Base-by-base conservation (phyloP, 2,888 invertebrate species). In the Atethmia centrago region DNA sequence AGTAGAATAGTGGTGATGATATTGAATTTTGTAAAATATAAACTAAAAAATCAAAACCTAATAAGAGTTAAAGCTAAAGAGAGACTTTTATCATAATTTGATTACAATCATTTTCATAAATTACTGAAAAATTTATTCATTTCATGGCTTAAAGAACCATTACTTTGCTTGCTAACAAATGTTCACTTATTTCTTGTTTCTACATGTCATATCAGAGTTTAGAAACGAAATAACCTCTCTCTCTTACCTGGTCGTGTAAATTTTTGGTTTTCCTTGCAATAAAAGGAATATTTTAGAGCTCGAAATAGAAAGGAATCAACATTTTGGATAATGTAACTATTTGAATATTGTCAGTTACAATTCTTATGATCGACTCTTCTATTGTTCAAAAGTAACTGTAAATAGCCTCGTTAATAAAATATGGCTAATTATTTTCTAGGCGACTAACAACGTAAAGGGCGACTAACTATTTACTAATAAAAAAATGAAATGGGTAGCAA, bases 1-100 rank as follows among this genome's bases (percentile, higher is more conserved):
- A 96, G 97, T 55, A 19, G 28, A 28, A 28, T 10, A 31, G 4
- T 28, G 19, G 19, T 28, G 16, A 55, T 19, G 8, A 28, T 16
- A 28, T 16, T 16, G 25, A 25, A 8, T 16, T 55, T 53, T 25
- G 25, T 25, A 51, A 4, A 12, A 53, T 53, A 2, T 53, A 2
- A 25, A 0, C 14, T 25, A n/a, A 21, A 19, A 19, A n/a, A 49
- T n/a, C 3, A 25, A 2, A 53, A 53, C 7, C 14, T 53, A 53
- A 53, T 53, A 53, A 53, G 16, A 53, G 25, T 12, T 25, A 7
- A 25, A 25, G 5, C 53, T 53, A 25, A n/a, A n/a, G n/a, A n/a
- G n/a, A n/a, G n/a, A n/a, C n/a, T n/a, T n/a, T n/a, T 53, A 25
- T 25, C 53, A 14, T 53, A 53, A 25, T 53, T 53, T 53, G 14